Base-by-base conservation (phyloP, 2,888 invertebrate species). In the Blastobasis lacticolella region DNA sequence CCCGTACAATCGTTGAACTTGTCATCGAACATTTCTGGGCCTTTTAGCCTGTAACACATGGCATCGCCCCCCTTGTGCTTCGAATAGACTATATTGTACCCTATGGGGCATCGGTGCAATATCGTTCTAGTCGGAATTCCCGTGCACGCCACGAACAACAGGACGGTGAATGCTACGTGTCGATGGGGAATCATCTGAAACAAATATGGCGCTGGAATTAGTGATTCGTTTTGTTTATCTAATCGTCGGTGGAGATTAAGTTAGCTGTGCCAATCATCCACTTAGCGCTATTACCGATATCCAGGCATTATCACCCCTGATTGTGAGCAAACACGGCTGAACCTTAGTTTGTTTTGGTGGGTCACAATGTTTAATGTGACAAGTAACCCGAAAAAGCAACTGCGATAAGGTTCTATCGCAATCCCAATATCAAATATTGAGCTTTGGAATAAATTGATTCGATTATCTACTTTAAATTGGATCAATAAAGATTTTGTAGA, bases 11-110 rank as follows among this genome's bases (percentile, higher is more conserved):
- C 73, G 43, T 71, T 65, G 57, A 81, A 86, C 49, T 70, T 75
- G 41, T 85, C 83, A 6, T 60, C 57, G 50, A 81, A 80, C 5
- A 61, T 57, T 61, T 89, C 88, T n/a, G 78, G 78, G 0, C 71
- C 78, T 62, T 87, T 88, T 9, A 71, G 58, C n/a, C 78, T 73
- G 55, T 78, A 80, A 56, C 89, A 89, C 48, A 80, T 57, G 1
- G 73, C 71, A 4, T 65, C 59, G 10, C 53, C 49, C 6, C 45
- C 60, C 43, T 62, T 59, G 42, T 59, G 57, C 50, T 64, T 69
- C 6, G 65, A 69, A 52, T 66, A 69, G 0, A 74, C 71, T 51
- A 77, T 43, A 37, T 66, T 54, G 54, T 81, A 88, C 3, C 86
- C 88, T 52, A 88, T 71, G 0, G 88, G 88, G 53, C 88, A 88